Evolutionary conservation across 2,888 invertebrate species (phyloP).

Genomic region (Cheilosia urbana): DNA sequence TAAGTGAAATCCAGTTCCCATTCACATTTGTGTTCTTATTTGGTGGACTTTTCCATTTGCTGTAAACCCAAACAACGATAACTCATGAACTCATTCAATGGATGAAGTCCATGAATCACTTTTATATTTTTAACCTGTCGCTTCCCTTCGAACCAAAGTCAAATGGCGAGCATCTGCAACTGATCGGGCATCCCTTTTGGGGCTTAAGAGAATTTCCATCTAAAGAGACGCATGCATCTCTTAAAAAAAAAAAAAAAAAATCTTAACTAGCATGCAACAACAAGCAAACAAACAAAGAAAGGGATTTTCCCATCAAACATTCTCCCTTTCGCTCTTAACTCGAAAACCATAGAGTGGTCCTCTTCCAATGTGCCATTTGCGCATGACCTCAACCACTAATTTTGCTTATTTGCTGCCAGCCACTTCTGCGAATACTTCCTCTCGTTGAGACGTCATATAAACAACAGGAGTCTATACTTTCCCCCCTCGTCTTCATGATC

Average conservation of each 20-base stretch:
- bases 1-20: background rate
- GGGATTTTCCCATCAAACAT: constrained; percentile 25
- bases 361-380: constrained; percentile 35
- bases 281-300: constrained; percentile 16
- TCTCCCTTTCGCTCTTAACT: constrained; percentile 18
- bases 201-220: constrained; percentile 1
- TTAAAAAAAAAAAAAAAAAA: background rate
- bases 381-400: constrained; percentile 73
- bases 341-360: constrained; percentile 31
- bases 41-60: background rate
- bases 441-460: constrained; percentile 54
- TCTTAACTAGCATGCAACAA: constrained; percentile 4
- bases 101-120: constrained; percentile 47
- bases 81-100: constrained; percentile 32
- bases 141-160: constrained; percentile 7
- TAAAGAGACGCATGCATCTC: constrained; percentile 19
- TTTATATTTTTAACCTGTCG: constrained; percentile 43
- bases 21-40: background rate
- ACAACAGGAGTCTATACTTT: constrained; percentile 43
- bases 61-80: constrained; percentile 28
- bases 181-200: constrained; percentile 8
- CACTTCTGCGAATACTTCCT: constrained; percentile 51
- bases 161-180: constrained; percentile 14
- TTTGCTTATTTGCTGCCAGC: constrained; percentile 37
- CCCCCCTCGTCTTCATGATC: constrained; percentile 56